phyloP scores from a whole-genome alignment of 1,140 invertebrate genomes.

The Chironomus striatipennis region DNA sequence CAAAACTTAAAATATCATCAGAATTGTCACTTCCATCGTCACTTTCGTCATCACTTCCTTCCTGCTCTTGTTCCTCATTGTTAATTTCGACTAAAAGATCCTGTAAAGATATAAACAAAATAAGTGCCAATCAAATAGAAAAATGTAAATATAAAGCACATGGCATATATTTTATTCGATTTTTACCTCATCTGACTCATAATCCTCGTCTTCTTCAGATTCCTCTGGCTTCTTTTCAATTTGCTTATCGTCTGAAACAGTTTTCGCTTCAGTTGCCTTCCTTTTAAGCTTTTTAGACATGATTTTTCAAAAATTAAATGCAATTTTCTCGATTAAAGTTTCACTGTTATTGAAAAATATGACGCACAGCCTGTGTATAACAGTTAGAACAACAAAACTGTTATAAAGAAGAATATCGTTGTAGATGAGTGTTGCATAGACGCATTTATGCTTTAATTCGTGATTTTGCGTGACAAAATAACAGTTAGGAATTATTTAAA shows the following conservation, averaged over 20 bases:
- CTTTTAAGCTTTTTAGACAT: neutral
- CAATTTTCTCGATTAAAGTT: no score
- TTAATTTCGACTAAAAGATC: neutral
- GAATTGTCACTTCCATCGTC: slow-evolving; percentile 28
- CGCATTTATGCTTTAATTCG: no score
- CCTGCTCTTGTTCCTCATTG: slow-evolving; percentile 6
- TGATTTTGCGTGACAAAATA: no score
- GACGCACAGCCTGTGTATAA: no score
- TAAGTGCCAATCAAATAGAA: neutral
- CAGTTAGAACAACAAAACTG: no score
- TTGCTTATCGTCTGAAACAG: slow-evolving; percentile 30
- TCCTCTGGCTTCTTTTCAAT: slow-evolving; percentile 28
- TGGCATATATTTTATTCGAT: neutral
- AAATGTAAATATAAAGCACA: slow-evolving; percentile 21
- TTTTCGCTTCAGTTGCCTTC: neutral
- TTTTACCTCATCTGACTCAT: slow-evolving; percentile 1
- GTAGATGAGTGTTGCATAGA: no score
- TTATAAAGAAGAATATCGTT: no score
- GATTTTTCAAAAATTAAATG: no score
- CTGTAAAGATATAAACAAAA: neutral
- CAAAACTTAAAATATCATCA: slow-evolving; percentile 26
- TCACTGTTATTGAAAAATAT: no score
- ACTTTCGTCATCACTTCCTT: slow-evolving; percentile 30
- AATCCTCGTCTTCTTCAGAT: slow-evolving; percentile 31
- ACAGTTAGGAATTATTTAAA: no score